Percentiles rank a stretch among this genome's conserved stretches.
Conservation (phyloP, 2,888 invertebrate species). For the Ernsta delagoae region DNA sequence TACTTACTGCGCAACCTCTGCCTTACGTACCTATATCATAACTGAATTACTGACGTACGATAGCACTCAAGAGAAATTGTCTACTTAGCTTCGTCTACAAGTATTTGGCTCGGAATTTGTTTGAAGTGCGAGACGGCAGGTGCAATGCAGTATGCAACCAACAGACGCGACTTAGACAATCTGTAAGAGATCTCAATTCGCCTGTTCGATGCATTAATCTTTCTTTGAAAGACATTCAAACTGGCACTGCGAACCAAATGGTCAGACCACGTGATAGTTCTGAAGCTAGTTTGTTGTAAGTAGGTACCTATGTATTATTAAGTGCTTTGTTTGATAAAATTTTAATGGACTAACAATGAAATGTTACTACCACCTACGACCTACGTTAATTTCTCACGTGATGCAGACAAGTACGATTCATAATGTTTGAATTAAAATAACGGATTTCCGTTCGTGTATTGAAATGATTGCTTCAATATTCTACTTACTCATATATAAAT, state of each 20-base stretch:
- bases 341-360: background rate
- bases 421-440: background rate
- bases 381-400: background rate
- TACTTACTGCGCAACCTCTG: conserved; percentile 37
- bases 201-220: conserved; percentile 24
- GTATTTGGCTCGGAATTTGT: conserved; percentile 41
- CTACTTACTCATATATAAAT: too few relatives aligned
- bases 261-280: conserved; percentile 6
- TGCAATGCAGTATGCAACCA: conserved; percentile 38
- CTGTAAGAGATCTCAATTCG: conserved; percentile 29
- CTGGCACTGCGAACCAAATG: conserved; percentile 14
- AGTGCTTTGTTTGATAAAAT: background rate
- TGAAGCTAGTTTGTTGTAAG: background rate
- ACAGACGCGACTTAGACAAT: conserved; percentile 32
- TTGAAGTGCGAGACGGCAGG: conserved; percentile 43
- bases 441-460: background rate
- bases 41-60: conserved; percentile 33
- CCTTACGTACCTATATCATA: conserved; percentile 18
- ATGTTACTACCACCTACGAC: background rate
- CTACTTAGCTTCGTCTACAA: conserved; percentile 39
- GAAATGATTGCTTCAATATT: background rate
- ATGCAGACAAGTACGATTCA: background rate
- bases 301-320: background rate
- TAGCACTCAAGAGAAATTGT: conserved; percentile 34
- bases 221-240: conserved; percentile 24